Percentiles rank a stretch among this genome's conserved stretches.
Evolutionary conservation across 2,797 vertebrate genomes (phyloP).

Genomic region (Ataeniobius toweri): DNA sequence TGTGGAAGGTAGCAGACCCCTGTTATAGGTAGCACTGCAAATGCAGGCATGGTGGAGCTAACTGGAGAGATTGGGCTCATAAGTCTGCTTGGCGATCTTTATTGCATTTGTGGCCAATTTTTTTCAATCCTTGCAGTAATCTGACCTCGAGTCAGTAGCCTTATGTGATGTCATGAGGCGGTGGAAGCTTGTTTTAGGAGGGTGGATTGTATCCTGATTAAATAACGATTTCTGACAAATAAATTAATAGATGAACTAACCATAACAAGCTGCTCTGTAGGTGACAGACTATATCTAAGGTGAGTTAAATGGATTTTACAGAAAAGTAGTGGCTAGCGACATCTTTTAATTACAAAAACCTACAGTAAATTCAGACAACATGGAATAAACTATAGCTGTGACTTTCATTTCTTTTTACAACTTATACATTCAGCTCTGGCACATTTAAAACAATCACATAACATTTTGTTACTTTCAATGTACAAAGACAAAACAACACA

Average conservation of each 20-base stretch:
- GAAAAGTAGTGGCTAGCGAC: not conserved
- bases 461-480: not conserved
- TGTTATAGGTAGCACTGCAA: too few species aligned
- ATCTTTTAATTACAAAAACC: not conserved
- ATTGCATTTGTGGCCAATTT: not conserved
- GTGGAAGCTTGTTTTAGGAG: not conserved
- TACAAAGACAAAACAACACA: not conserved
- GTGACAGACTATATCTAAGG: not conserved
- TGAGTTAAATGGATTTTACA: not conserved
- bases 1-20: too few species aligned
- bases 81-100: not conserved
- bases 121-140: not conserved
- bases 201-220: not conserved
- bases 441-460: slow-evolving; percentile 3
- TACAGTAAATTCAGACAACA: not conserved
- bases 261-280: not conserved
- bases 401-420: not conserved
- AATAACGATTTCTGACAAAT: not conserved
- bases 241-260: not conserved
- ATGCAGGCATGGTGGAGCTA: too few species aligned
- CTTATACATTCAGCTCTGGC: slow-evolving; percentile 3
- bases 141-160: not conserved
- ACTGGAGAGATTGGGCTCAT: not conserved
- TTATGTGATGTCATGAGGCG: not conserved
- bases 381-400: not conserved